Evolutionary conservation across 2,888 invertebrate genomes (phyloP).

Genomic region (Meghimatium bilineatum): DNA sequence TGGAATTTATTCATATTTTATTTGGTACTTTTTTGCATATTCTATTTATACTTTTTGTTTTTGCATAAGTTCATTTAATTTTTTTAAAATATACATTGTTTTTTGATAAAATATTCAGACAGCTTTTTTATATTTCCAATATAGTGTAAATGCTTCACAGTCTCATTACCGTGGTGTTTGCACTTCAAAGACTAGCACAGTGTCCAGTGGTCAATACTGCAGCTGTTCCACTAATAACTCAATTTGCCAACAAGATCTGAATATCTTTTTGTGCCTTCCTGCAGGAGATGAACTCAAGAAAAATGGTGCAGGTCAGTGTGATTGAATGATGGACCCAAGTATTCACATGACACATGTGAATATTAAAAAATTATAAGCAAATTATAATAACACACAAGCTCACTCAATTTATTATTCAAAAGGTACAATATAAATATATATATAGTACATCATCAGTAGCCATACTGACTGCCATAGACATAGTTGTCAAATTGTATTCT

Average conservation of each 20-base stretch:
- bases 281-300: constrained; percentile 2
- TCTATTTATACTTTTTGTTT: too few species aligned
- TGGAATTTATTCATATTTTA: too few species aligned
- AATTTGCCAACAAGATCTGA: constrained; percentile 15
- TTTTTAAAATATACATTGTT: too few species aligned
- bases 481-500: too few species aligned
- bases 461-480: too few species aligned
- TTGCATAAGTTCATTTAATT: too few species aligned
- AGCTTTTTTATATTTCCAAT: not conserved
- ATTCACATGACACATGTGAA: not conserved
- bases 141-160: constrained; percentile 33
- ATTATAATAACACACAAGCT: too few species aligned
- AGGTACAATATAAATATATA: too few species aligned
- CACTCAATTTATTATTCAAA: too few species aligned
- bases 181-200: not conserved
- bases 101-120: too few species aligned
- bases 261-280: constrained; percentile 7
- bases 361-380: not conserved
- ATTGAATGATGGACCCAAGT: not conserved
- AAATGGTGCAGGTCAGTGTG: constrained; percentile 33
- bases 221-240: constrained; percentile 3
- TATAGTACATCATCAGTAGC: too few species aligned
- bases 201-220: constrained; percentile 3
- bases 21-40: too few species aligned
- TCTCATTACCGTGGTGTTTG: constrained; percentile 46